Percentiles rank a stretch among this genome's conserved stretches.
phyloP scores from a whole-genome alignment of 1,140 invertebrate species.

The Drosophila aff. region DNA sequence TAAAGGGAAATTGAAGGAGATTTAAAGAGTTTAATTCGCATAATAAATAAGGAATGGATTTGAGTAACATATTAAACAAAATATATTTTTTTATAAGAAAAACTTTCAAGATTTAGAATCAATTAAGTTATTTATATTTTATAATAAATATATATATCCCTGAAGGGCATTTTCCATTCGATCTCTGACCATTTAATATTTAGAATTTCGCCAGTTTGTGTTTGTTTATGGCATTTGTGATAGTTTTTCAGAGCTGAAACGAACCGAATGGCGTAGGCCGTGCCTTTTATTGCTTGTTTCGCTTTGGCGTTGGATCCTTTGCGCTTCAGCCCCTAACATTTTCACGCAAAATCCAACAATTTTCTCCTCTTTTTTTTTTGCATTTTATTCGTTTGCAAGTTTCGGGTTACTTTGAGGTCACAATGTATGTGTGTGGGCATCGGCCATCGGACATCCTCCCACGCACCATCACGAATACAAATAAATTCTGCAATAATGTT shows the following conservation, averaged over 20 bases:
- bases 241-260: slow-evolving; percentile 69
- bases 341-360: slow-evolving; percentile 44
- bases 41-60: neutral
- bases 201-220: slow-evolving; percentile 35
- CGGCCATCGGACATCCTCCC: slow-evolving; percentile 4
- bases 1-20: no score
- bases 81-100: neutral
- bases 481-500: slow-evolving; percentile 75
- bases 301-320: slow-evolving; percentile 40
- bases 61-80: neutral
- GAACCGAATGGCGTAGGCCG: slow-evolving; percentile 54
- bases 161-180: slow-evolving; percentile 36
- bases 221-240: slow-evolving; percentile 54
- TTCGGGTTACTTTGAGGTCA: slow-evolving; percentile 75
- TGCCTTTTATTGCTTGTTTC: slow-evolving; percentile 72
- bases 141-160: no score
- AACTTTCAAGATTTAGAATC: neutral
- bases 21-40: neutral
- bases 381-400: slow-evolving; percentile 71
- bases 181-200: neutral
- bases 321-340: slow-evolving; percentile 25
- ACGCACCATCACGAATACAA: slow-evolving; percentile 60
- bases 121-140: neutral
- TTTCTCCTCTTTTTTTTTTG: slow-evolving; percentile 18
- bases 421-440: slow-evolving; percentile 36